Conservation (phyloP, 2,888 invertebrate genomes). For the Stenolophus ochropezus region DNA sequence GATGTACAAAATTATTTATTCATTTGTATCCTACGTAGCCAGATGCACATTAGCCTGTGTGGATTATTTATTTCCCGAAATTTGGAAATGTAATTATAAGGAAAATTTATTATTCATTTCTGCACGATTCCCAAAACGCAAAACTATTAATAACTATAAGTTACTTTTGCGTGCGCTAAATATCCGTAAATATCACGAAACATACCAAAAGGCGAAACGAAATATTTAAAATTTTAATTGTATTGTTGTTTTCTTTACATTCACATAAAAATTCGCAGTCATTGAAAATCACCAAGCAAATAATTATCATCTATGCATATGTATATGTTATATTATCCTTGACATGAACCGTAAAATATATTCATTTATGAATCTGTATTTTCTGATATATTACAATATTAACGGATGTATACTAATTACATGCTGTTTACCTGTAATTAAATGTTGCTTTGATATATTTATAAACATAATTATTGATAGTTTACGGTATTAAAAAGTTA, state of each 20-base stretch:
- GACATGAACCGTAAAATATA: background rate
- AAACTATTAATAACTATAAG: too few species aligned
- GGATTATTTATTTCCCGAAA: background rate
- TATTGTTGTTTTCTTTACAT: background rate
- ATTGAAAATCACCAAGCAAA: background rate
- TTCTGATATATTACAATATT: too few species aligned
- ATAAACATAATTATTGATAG: background rate
- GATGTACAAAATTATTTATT: background rate
- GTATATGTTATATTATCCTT: background rate
- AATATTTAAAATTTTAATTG: too few species aligned
- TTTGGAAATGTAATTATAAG: too few species aligned
- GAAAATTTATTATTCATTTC: too few species aligned
- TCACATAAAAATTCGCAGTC: too few species aligned
- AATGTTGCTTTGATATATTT: background rate
- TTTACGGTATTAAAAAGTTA: background rate
- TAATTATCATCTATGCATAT: background rate
- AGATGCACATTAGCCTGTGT: background rate
- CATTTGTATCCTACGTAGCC: too few species aligned
- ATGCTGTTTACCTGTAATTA: background rate
- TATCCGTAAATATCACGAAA: too few species aligned
- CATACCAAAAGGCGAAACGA: too few species aligned
- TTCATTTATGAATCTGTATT: background rate
- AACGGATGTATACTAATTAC: too few species aligned
- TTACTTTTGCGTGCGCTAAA: too few species aligned
- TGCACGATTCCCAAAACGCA: too few species aligned